These are phyloP conservation scores for Aulostomus chinensis DNA, from an alignment of 2,797 vertebrate genomes.

Conservation along the genomic window DNA sequence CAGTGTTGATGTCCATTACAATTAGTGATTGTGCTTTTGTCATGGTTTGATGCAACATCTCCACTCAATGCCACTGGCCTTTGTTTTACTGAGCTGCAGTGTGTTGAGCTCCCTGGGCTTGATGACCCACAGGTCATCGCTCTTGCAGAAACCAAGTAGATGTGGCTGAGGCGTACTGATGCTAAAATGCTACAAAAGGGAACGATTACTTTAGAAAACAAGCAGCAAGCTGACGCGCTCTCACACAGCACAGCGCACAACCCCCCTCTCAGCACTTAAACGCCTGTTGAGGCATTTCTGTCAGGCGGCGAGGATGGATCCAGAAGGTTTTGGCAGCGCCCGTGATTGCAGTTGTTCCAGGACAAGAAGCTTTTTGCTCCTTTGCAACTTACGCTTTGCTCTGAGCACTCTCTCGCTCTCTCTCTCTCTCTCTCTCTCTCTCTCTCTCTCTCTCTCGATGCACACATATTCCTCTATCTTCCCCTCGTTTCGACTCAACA, in stretches of 20 bases:
- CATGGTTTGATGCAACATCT: too few species aligned
- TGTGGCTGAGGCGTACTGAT: slow-evolving; percentile 14
- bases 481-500: slow-evolving; percentile 37
- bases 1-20: too few species aligned
- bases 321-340: slow-evolving; percentile 56
- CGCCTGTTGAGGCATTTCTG: slow-evolving; percentile 62
- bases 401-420: slow-evolving; percentile 33
- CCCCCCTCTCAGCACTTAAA: slow-evolving; percentile 34
- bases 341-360: slow-evolving; percentile 69
- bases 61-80: neutral
- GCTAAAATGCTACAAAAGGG: slow-evolving; percentile 6
- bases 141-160: slow-evolving; percentile 12
- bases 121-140: neutral
- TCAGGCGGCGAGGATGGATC: slow-evolving; percentile 48
- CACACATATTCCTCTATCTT: slow-evolving; percentile 7
- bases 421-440: slow-evolving; percentile 27
- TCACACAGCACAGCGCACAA: slow-evolving; percentile 8
- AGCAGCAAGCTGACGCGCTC: slow-evolving; percentile 1
- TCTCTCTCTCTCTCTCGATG: neutral
- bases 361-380: slow-evolving; percentile 57
- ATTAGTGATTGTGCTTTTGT: neutral
- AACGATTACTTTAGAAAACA: neutral
- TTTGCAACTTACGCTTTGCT: slow-evolving; percentile 49
- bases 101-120: neutral
- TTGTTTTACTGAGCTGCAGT: neutral